Evolutionary conservation across 2,113 vertebrate genomes (phyloP), one percentile per base, ranked within the genome.

Genomic region (Perccottus glenii): DNA sequence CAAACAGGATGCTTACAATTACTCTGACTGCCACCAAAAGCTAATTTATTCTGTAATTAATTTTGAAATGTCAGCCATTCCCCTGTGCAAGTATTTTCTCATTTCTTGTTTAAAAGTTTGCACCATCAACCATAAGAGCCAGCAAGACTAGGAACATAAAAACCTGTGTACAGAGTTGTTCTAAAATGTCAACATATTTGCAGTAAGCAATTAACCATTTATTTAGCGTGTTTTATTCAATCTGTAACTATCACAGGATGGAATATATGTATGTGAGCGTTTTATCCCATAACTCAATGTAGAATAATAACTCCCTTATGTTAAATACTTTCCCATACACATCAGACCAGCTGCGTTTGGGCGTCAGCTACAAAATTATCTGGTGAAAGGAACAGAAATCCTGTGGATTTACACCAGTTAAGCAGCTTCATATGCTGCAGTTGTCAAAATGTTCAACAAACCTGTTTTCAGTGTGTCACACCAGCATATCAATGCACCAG

Each of bases 41-140:
- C 62, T 85, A 81, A 90, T 90, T 89, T 68, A 89, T 87, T 87
- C 78, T 60, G 60, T 80, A 87, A 90, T 88, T 86, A 83, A 89
- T 81, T 85, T 67, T 40, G 60, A 86, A 89, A 88, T 87, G 86
- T 80, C 83, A 82, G 65, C 73, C 51, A 43, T 64, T 72, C 60
- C 55, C 33, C 75, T 35, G 65, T 75, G 69, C 72, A 87, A 77
- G 61, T 72, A 72, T 67, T 81, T 83, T 66, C 60, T 35, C 50
- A 47, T 70, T 77, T 68, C 63, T 71, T 49, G 65, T 63, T 64
- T 61, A 71, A 62, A 72, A 73, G 43, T 47, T 40, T 81, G 16
- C 55, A 73, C 45, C 33, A 50, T 72, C 40, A 83, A 59, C 52
- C 36, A 62, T 8, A 9, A 70, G 9, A 64, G 71, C 57, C 5